A percentile compares a stretch with the other conserved stretches of the same genome.
Conservation (phyloP, 1,140 invertebrate genomes). For the Lordiphosa stackelbergi region DNA sequence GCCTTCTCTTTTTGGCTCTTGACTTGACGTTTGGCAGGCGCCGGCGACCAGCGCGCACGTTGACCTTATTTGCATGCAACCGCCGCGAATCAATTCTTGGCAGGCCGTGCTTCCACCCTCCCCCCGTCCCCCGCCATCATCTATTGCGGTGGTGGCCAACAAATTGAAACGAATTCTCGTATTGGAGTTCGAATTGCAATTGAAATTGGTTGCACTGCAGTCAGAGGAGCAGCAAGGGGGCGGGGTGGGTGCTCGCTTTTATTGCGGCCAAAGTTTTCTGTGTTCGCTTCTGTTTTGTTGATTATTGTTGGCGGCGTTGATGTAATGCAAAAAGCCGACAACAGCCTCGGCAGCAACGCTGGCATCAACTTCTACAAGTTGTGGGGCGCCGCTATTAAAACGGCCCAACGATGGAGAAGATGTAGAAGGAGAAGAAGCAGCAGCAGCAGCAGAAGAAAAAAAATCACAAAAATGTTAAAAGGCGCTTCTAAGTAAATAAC, state of each 20-base stretch:
- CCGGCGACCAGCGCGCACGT: constrained; percentile 47
- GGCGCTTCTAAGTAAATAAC: constrained; percentile 76
- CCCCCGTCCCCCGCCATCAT: constrained; percentile 2
- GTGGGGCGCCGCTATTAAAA: constrained; percentile 43
- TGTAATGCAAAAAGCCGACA: constrained; percentile 70
- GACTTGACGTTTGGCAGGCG: constrained; percentile 44
- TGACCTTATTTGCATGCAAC: constrained; percentile 71
- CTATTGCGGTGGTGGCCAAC: constrained; percentile 59
- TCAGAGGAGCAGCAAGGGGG: background rate
- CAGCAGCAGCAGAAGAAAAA: constrained; percentile 3
- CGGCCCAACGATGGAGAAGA: constrained; percentile 28
- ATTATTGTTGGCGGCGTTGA: constrained; percentile 72
- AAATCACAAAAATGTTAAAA: constrained; percentile 60
- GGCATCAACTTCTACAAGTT: constrained; percentile 2
- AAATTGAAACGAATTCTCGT: constrained; percentile 72
- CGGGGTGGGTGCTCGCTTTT: constrained; percentile 22
- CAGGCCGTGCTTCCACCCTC: constrained; percentile 2
- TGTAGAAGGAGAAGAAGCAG: constrained; percentile 33
- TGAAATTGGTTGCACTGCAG: constrained; percentile 61
- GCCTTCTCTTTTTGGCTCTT: constrained; percentile 27
- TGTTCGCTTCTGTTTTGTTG: constrained; percentile 51
- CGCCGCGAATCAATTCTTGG: constrained; percentile 66
- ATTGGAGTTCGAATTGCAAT: constrained; percentile 72
- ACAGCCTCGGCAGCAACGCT: constrained; percentile 9
- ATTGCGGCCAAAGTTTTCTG: constrained; percentile 45